A percentile compares a stretch with the other conserved stretches of the same genome.
These are phyloP conservation scores for Mythimna albipuncta DNA, from an alignment of 2,888 invertebrate genomes.

Conservation along the genomic window DNA sequence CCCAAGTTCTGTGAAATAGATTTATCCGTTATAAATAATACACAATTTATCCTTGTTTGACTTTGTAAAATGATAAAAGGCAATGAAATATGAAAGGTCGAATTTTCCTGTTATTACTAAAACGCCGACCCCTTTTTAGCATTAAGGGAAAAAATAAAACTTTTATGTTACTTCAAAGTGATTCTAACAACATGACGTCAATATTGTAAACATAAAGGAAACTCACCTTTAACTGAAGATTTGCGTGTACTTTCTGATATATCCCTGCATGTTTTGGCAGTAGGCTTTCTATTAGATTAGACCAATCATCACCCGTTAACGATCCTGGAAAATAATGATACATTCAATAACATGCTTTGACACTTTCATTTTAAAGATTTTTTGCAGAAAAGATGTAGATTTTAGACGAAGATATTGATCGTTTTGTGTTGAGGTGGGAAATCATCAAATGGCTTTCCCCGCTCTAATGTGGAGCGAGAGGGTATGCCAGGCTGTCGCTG, in stretches of 20 bases:
- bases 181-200: slow-evolving; percentile 7
- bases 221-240: slow-evolving; percentile 84
- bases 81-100: slow-evolving; percentile 16
- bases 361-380: slow-evolving; percentile 26
- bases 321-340: slow-evolving; percentile 82
- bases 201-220: neutral
- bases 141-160: neutral
- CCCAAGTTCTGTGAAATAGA: slow-evolving; percentile 82
- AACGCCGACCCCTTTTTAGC: neutral
- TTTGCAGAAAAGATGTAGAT: slow-evolving; percentile 24
- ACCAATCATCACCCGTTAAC: slow-evolving; percentile 91
- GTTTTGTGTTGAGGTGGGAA: no score
- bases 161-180: slow-evolving; percentile 30
- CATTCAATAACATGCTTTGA: neutral
- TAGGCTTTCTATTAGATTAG: slow-evolving; percentile 88
- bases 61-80: slow-evolving; percentile 1
- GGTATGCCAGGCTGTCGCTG: no score
- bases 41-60: neutral
- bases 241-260: slow-evolving; percentile 86
- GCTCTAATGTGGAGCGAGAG: no score
- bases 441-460: no score
- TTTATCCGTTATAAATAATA: slow-evolving; percentile 17
- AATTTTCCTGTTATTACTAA: slow-evolving; percentile 8
- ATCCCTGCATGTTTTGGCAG: slow-evolving; percentile 89
- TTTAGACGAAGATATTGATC: slow-evolving; percentile 1